A percentile compares a stretch with the other conserved stretches of the same genome.
These are phyloP conservation scores for Paracentrotus lividus DNA, from an alignment of 53 echinoderm and acorn worm genomes.

Conservation along the genomic window DNA sequence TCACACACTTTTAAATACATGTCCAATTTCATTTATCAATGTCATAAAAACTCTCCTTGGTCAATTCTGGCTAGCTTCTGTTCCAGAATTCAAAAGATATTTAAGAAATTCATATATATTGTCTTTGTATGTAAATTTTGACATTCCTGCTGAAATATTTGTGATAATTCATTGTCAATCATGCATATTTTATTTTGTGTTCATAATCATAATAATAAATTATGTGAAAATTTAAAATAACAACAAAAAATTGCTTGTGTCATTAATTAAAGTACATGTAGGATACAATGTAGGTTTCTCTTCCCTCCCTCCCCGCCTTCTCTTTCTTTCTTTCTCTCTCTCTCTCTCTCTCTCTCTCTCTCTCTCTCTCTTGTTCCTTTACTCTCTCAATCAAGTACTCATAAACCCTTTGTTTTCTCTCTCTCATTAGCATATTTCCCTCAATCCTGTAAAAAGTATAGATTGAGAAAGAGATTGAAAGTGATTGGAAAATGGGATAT, in stretches of 20 bases:
- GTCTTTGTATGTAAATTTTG: constrained; percentile 4
- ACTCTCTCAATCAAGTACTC: not conserved
- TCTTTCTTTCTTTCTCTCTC: not conserved
- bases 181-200: not conserved
- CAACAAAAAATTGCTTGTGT: not conserved
- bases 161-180: too few species aligned
- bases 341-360: constrained; percentile 30
- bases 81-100: not conserved
- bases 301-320: not conserved
- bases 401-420: not conserved
- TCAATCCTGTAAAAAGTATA: too few species aligned
- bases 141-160: constrained; percentile 50
- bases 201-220: constrained; percentile 28
- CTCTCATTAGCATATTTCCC: too few species aligned
- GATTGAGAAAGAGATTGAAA: not conserved
- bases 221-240: constrained; percentile 7
- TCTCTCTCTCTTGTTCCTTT: not conserved
- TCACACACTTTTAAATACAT: constrained; percentile 30
- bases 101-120: not conserved
- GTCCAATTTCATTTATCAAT: not conserved
- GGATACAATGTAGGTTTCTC: too few species aligned
- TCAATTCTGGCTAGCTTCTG: not conserved
- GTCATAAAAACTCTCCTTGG: not conserved
- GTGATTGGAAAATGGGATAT: too few species aligned
- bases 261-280: too few species aligned